Base-by-base conservation (phyloP, 2,888 invertebrate genomes). In the Agrochola circellaris region DNA sequence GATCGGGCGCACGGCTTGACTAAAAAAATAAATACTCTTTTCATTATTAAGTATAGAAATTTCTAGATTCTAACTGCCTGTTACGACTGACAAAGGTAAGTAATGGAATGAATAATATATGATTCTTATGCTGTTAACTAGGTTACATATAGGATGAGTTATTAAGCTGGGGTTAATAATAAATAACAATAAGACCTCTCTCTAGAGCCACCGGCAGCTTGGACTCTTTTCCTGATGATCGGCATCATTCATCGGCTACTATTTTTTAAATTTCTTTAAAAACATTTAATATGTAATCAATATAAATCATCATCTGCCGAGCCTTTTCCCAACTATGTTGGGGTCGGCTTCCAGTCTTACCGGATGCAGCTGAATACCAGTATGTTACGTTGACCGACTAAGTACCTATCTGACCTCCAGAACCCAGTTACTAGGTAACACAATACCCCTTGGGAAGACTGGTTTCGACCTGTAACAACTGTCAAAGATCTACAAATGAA, bases 101-200 rank as follows among this genome's bases (percentile, higher is more conserved):
- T 48, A 30, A 48, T 48, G 17, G 11, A 56, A 5, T 77, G 77
- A 77, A 77, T 77, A 64, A 77, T 77, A 77, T 30, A 77, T 70
- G 38, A 64, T 38, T 77, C 48, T 5, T 26, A 30, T 56, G 54
- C 45, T 11, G 23, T 6, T 6, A 77, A 62, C 54, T 64, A 56
- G 77, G 70, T 69, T 48, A 56, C 5, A 38, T 64, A 77, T 30
- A 77, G 54, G 26, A 0, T 56, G 68, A 17, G 13, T 45, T 73
- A 45, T 56, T 54, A 17, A 11, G 13, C 45, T 68, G 20, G 17
- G 7, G 17, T 51, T 20, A 20, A 51, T 51, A 20, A 51, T 20
- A 51, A 51, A 20, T 20, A 51, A 20, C 7, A 20, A 51, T 20
- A 20, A 51, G 7, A 20, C 20, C 7, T 51, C 48, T 6, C 20